Evolutionary conservation across 2,113 vertebrate genomes (phyloP).

Genomic region (Phylloscopus trochilus): DNA sequence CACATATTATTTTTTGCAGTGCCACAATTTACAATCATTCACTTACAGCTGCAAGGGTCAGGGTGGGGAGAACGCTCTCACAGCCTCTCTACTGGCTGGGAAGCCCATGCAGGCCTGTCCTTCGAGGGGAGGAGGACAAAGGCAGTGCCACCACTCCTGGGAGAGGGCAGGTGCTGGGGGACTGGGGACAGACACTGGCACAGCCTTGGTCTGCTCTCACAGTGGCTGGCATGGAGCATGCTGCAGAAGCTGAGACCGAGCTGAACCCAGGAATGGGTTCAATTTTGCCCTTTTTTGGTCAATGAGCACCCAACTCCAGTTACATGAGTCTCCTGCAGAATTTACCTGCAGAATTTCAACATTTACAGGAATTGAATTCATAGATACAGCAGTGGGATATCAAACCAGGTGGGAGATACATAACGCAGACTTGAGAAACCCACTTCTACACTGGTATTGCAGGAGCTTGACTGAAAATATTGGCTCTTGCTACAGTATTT

Average conservation of each 20-base stretch:
- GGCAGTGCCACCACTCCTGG: accelerated
- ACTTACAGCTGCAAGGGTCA: not conserved
- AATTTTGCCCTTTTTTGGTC: conserved; percentile 12
- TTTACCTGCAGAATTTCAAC: not conserved
- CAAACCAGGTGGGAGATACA: not conserved
- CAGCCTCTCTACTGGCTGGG: not conserved
- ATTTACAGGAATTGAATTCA: not conserved
- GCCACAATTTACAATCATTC: not conserved
- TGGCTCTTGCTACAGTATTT: not conserved
- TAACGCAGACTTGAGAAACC: not conserved
- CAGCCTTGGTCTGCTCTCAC: not conserved
- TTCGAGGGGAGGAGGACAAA: accelerated
- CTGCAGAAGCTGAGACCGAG: not conserved
- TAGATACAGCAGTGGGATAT: not conserved
- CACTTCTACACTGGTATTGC: not conserved
- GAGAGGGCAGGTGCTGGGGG: not conserved
- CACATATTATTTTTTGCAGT: no score
- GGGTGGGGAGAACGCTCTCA: not conserved
- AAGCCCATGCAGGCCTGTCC: accelerated
- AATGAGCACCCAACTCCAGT: not conserved
- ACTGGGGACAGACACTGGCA: accelerated
- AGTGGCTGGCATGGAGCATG: accelerated
- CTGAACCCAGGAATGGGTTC: accelerated
- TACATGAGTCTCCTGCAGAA: not conserved
- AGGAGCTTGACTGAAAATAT: not conserved